Percentiles rank a stretch among this genome's conserved stretches.
Evolutionary conservation across 2,797 vertebrate species (phyloP).

Genomic region (Brachymystax lenok): DNA sequence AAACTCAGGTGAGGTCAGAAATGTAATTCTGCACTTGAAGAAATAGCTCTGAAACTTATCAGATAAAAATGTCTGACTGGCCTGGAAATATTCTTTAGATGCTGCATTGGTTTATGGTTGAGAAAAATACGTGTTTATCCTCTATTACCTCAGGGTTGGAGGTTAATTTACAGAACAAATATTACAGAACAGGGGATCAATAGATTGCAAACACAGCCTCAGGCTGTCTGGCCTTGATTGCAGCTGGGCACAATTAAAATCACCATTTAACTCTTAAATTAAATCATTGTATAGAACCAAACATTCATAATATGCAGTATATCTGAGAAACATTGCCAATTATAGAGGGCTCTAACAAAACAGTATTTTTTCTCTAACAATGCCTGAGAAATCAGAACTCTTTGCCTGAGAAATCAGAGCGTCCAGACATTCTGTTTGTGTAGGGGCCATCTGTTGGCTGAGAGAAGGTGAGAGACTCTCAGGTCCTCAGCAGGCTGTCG

Average conservation of each 20-base stretch:
- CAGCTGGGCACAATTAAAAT: background rate
- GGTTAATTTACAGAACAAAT: background rate
- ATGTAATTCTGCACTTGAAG: background rate
- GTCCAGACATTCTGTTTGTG: background rate
- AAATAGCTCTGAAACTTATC: background rate
- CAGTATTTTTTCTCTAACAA: background rate
- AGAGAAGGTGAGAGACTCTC: background rate
- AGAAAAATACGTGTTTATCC: background rate
- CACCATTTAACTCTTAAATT: background rate
- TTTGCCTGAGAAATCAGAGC: no score
- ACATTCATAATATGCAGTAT: background rate
- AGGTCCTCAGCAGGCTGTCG: conserved; percentile 6
- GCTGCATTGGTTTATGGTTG: background rate
- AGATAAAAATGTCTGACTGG: background rate
- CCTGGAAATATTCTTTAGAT: background rate
- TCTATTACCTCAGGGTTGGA: background rate
- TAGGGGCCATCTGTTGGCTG: background rate
- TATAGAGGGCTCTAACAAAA: no score
- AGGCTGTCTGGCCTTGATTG: background rate
- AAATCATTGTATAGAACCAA: background rate
- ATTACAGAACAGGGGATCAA: background rate
- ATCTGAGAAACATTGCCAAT: background rate
- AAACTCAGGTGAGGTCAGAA: background rate
- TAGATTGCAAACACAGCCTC: background rate
- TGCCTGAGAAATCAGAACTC: background rate